Percentiles rank a stretch among this genome's conserved stretches.
phyloP scores from a whole-genome alignment of 2,797 vertebrate species.

The Enteromius mattozi region DNA sequence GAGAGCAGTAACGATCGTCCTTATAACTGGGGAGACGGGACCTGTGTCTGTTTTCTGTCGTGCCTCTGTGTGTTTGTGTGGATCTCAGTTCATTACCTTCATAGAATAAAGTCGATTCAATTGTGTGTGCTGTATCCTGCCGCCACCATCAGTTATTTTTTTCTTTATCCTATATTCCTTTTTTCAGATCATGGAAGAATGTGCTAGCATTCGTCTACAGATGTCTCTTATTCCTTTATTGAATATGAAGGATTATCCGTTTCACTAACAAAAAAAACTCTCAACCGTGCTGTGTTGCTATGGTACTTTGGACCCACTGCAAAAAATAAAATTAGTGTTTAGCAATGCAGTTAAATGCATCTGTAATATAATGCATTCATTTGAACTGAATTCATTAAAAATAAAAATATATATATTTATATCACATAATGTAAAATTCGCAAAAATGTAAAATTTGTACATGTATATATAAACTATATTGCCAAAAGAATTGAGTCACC shows the following conservation, averaged over 20 bases:
- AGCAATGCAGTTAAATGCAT: neutral
- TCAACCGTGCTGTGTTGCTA: neutral
- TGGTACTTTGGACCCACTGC: neutral
- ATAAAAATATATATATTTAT: neutral
- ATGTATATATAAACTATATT: too few relatives aligned
- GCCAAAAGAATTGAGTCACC: too few relatives aligned
- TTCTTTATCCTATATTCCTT: neutral
- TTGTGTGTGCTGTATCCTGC: neutral
- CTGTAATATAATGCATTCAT: neutral
- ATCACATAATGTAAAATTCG: too few relatives aligned
- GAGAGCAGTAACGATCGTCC: constrained; percentile 18
- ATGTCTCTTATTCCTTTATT: neutral
- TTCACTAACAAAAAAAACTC: neutral
- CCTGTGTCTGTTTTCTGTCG: constrained; percentile 15
- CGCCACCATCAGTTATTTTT: neutral
- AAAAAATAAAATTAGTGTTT: neutral
- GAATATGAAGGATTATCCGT: neutral
- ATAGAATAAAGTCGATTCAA: neutral
- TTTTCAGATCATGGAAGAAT: neutral
- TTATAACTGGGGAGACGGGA: neutral
- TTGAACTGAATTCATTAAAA: neutral
- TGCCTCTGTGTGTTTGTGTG: neutral
- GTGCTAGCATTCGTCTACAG: neutral
- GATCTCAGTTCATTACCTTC: neutral
- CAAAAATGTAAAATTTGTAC: too few relatives aligned